Evolutionary conservation across 2,888 invertebrate genomes (phyloP).

Genomic region (Cartodere bifasciata): DNA sequence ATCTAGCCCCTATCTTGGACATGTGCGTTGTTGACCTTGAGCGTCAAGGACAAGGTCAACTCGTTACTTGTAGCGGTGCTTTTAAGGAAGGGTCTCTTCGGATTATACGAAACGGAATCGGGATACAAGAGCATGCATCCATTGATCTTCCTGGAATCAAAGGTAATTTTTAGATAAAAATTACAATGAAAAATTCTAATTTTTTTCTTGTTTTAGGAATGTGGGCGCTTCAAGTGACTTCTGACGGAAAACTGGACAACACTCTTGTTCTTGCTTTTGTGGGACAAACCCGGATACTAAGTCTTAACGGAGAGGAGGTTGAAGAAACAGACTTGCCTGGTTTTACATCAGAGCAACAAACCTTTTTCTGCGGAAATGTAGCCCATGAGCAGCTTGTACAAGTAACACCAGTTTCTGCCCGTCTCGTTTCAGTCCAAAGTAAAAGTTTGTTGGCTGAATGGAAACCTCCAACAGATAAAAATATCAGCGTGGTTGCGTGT

Average conservation of each 20-base stretch:
- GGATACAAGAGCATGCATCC: slow-evolving; percentile 94
- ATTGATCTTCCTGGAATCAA: slow-evolving; percentile 96
- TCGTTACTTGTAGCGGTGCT: slow-evolving; percentile 95
- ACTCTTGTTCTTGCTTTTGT: slow-evolving; percentile 90
- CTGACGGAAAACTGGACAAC: slow-evolving; percentile 52
- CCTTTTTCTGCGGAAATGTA: slow-evolving; percentile 90
- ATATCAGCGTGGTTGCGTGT: slow-evolving; percentile 81
- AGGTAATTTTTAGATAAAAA: too few relatives aligned
- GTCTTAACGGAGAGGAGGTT: slow-evolving; percentile 88
- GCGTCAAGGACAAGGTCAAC: slow-evolving; percentile 91
- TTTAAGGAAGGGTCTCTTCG: slow-evolving; percentile 95
- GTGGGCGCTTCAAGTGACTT: slow-evolving; percentile 81
- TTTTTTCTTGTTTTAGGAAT: too few relatives aligned
- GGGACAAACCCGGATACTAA: slow-evolving; percentile 87
- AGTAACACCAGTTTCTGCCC: slow-evolving; percentile 58
- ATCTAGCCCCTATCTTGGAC: slow-evolving; percentile 94
- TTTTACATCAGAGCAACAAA: slow-evolving; percentile 83
- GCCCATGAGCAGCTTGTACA: slow-evolving; percentile 59
- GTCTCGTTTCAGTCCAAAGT: slow-evolving; percentile 54
- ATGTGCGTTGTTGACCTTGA: slow-evolving; percentile 97
- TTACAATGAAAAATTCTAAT: too few relatives aligned
- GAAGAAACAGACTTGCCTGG: slow-evolving; percentile 94
- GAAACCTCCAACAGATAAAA: slow-evolving; percentile 56
- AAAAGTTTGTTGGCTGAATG: slow-evolving; percentile 58
- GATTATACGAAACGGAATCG: slow-evolving; percentile 96